phyloP scores from a whole-genome alignment of 2,797 vertebrate genomes.

The Lagorchestes hirsutus region DNA sequence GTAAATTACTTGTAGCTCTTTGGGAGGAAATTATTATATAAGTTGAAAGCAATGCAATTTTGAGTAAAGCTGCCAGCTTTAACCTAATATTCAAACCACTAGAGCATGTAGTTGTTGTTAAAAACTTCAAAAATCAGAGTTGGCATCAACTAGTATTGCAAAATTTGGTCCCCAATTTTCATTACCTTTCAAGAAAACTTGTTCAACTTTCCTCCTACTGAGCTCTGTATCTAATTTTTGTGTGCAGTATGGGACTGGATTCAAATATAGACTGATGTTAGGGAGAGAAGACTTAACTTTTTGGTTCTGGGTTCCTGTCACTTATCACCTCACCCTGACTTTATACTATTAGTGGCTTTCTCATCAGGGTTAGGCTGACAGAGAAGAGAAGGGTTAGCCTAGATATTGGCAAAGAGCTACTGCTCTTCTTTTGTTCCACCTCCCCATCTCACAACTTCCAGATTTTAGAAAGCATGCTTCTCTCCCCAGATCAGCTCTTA shows the following conservation, averaged over 20 bases:
- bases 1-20: neutral
- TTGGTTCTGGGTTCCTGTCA: neutral
- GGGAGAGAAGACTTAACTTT: neutral
- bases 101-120: slow-evolving; percentile 28
- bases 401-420: neutral
- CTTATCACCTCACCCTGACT: neutral
- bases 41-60: slow-evolving; percentile 1
- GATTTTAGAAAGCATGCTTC: neutral
- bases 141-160: neutral
- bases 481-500: rapidly evolving
- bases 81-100: slow-evolving; percentile 4
- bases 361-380: neutral
- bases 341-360: neutral
- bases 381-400: neutral
- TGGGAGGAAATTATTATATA: neutral
- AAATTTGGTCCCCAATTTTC: neutral
- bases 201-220: neutral
- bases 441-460: slow-evolving; percentile 6
- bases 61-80: slow-evolving; percentile 6
- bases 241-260: neutral
- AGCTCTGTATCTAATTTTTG: slow-evolving; percentile 16
- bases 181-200: neutral
- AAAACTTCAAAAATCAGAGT: neutral
- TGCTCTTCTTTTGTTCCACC: neutral
- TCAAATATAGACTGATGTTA: neutral